These are phyloP conservation scores for Megaceryle torquata DNA, from an alignment of 2,113 vertebrate genomes.

Conservation along the genomic window DNA sequence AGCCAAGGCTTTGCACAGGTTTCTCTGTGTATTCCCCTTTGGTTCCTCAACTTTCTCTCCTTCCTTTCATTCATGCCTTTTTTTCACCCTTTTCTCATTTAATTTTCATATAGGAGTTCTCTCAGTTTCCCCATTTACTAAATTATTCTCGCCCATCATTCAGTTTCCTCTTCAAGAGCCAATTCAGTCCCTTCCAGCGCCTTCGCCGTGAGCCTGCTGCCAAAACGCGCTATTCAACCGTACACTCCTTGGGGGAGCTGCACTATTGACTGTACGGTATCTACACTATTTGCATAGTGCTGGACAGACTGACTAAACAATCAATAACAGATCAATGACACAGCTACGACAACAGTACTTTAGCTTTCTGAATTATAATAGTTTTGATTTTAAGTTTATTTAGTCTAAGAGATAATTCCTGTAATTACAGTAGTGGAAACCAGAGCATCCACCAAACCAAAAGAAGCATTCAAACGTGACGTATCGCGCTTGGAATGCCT, in stretches of 20 bases:
- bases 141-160: neutral
- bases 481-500: conserved; percentile 15
- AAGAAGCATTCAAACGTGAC: neutral
- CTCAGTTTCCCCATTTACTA: neutral
- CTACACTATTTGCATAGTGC: neutral
- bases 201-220: neutral
- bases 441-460: conserved; percentile 31
- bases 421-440: conserved; percentile 15
- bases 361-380: neutral
- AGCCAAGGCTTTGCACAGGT: neutral
- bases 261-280: neutral
- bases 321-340: neutral
- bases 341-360: neutral
- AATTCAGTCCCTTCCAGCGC: neutral
- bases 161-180: neutral
- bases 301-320: neutral
- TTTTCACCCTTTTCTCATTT: neutral
- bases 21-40: neutral
- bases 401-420: conserved; percentile 5
- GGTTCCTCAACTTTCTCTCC: neutral
- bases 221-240: neutral
- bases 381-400: neutral
- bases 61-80: neutral
- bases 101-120: neutral
- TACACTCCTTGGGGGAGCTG: neutral